A percentile compares a stretch with the other conserved stretches of the same genome.
These are phyloP conservation scores for Calycopis cecrops DNA, from an alignment of 1,140 invertebrate genomes.

Conservation along the genomic window DNA sequence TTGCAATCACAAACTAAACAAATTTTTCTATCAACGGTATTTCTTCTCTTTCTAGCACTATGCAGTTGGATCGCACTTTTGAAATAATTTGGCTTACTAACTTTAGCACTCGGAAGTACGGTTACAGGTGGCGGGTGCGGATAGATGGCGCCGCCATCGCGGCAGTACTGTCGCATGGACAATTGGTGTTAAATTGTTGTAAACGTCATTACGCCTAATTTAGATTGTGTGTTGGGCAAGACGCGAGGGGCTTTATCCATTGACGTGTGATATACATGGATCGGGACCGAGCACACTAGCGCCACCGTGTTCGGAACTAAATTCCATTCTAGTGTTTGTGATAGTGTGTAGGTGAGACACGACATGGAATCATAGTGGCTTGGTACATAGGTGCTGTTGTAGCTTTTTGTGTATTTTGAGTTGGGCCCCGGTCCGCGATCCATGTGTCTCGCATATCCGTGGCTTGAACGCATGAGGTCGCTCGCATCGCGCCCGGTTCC, in stretches of 20 bases:
- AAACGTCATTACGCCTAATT: slow-evolving; percentile 54
- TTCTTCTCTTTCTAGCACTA: slow-evolving; percentile 28
- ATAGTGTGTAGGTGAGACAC: neutral
- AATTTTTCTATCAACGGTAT: slow-evolving; percentile 22
- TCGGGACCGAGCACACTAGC: too few relatives aligned
- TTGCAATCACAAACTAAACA: slow-evolving; percentile 42
- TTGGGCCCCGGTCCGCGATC: too few relatives aligned
- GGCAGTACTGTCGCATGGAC: slow-evolving; percentile 65
- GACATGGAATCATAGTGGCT: neutral
- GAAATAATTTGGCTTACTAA: slow-evolving; percentile 11
- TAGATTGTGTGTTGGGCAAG: slow-evolving; percentile 59
- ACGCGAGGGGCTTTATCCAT: slow-evolving; percentile 34
- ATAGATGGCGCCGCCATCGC: slow-evolving; percentile 49
- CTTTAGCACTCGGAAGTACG: slow-evolving; percentile 27
- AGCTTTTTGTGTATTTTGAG: neutral
- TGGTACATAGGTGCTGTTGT: neutral
- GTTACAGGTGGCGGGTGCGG: slow-evolving; percentile 56
- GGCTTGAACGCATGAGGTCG: slow-evolving; percentile 27
- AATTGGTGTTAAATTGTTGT: slow-evolving; percentile 67
- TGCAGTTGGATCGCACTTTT: slow-evolving; percentile 18
- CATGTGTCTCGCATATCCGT: neutral
- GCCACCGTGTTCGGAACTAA: neutral
- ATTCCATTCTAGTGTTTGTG: neutral
- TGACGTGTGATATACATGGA: neutral
- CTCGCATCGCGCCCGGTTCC: slow-evolving; percentile 43